Base-by-base conservation (phyloP, 2,888 invertebrate species). In the Meteorus cinctellus region DNA sequence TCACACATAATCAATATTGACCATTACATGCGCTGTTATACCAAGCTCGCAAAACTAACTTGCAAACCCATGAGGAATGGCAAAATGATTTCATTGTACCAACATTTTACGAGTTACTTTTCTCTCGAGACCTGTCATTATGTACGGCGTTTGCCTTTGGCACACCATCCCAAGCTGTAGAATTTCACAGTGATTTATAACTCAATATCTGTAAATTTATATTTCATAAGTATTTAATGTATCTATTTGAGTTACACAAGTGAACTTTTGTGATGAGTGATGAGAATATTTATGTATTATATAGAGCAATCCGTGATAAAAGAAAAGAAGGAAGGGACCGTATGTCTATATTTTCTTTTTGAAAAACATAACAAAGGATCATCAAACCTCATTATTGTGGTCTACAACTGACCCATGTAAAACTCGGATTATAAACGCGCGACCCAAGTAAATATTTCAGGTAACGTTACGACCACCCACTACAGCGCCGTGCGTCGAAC, bases 71-170 rank as follows among this genome's bases (percentile, higher is more conserved):
- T 62, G 76, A 45, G 74, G 71, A 77, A 72, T 73, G 34, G 72
- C 78, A 79, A 79, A 86, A 88, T 85, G 84, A 87, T 88, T 88
- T 83, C 87, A 88, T 88, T 87, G 88, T 85, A 84, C 82, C 85
- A 82, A 82, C 81, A 86, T 89, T 89, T 89, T 89, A 89, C 86
- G 89, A 89, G 88, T 86, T 82, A 82, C 83, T 83, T 79, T 77
- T 79, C 83, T 86, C 85, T 84, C 68, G 60, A 86, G 86, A 84
- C 86, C 88, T 86, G 88, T 89, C 87, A 88, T 89, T 89, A 88
- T 82, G 77, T 82, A 77, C 83, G 79, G 81, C 81, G 82, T 83
- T 84, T 82, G 85, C 81, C 83, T 82, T 83, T 83, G 76, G 60
- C 59, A 19, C 41, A 19, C 41, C 67, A 74, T 75, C 78, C 77